Evolutionary conservation across 2,797 vertebrate genomes (phyloP), one percentile per base, ranked within the genome.

Genomic region (Megalops cyprinoides): DNA sequence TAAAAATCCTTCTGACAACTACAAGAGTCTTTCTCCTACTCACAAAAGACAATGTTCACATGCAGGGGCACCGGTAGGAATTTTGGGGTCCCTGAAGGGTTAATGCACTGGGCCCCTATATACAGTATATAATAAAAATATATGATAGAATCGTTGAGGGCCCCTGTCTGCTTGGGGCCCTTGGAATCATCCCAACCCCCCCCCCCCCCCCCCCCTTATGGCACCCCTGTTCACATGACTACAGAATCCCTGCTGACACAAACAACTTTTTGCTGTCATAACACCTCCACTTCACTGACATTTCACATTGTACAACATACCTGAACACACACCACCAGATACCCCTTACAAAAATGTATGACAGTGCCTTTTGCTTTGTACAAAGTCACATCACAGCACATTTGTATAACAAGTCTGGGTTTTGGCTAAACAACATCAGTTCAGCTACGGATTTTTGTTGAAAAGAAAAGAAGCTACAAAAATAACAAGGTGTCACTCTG

Each of bases 331-430:
- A 14, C 37, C 25, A 23, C 55, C 55, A 55, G 34, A 55, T 39
- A 42, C 49, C 34, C n/a, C 37, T 37, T 49, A n/a, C 23, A 79
- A 51, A 69, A 67, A 69, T n/a, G 25, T 20, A 60, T 37, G 77
- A 58, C 39, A 39, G 2, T 48, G 56, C 4, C 44, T 28, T 34
- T 48, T 9, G 25, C 20, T 25, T 58, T n/a, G 58, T 58, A n/a
- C 25, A 20, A 25, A 1, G 4, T n/a, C 0, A 58, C 25, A 58
- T n/a, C 55, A 58, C 23, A 65, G 25, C 28, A 1, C 31, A 65
- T 31, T 12, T 65, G 31, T 28, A 31, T 14, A 65, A 4, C 25
- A 44, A n/a, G 20, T 8, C 23, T 71, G 1, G 39, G 37, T n/a
- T 71, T 71, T n/a, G n/a, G n/a, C n/a, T n/a, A n/a, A n/a, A 44